These are phyloP conservation scores for Numenius phaeopus DNA, from an alignment of 2,797 vertebrate genomes.

Conservation along the genomic window DNA sequence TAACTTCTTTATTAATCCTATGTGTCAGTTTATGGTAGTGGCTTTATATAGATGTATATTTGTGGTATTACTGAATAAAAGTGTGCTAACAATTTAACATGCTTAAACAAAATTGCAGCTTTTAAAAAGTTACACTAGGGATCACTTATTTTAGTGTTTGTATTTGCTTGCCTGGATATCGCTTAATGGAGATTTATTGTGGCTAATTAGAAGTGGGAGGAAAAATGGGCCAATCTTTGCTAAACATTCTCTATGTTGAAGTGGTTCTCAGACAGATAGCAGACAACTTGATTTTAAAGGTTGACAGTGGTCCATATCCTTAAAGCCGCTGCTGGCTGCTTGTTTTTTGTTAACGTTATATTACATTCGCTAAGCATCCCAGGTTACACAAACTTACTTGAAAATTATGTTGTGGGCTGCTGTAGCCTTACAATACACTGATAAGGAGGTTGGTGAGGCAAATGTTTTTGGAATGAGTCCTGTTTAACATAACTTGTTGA, in stretches of 20 bases:
- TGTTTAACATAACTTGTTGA: not conserved
- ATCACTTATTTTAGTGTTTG: not conserved
- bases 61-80: not conserved
- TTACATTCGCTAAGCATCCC: rapidly evolving
- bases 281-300: not conserved
- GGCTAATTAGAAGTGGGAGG: not conserved
- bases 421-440: not conserved
- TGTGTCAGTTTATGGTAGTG: not conserved
- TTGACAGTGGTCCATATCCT: not conserved
- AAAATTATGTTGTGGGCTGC: not conserved
- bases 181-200: not conserved
- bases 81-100: not conserved
- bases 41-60: not conserved
- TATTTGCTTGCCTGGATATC: not conserved
- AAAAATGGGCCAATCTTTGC: not conserved
- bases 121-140: not conserved
- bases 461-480: not conserved
- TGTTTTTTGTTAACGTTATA: not conserved
- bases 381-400: not conserved
- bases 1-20: not conserved
- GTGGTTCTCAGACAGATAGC: not conserved
- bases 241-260: not conserved
- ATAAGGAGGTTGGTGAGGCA: not conserved
- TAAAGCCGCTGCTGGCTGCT: not conserved
- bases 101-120: not conserved